Conservation (phyloP, 2,888 invertebrate species). For the Siphonodentalium dalli region DNA sequence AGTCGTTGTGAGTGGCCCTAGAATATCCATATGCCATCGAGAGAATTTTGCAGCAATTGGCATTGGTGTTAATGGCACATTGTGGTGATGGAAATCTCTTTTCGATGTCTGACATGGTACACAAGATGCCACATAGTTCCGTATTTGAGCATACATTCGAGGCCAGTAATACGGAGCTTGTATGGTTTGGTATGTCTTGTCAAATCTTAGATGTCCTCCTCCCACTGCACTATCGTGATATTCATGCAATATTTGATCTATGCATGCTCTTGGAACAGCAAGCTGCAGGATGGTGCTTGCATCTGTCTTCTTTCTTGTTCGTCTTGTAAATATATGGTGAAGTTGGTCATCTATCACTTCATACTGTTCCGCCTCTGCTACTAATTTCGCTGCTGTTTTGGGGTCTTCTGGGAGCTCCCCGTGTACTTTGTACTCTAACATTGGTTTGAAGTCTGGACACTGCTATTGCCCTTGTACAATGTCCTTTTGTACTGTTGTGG, state of each 20-base stretch:
- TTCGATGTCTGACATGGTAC: constrained; percentile 2
- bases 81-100: background rate
- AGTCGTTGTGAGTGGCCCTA: background rate
- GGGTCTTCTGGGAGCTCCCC: background rate
- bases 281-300: background rate
- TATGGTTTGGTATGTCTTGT: constrained; percentile 1
- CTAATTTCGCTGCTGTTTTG: background rate
- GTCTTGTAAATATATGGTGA: background rate
- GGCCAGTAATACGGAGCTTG: constrained; percentile 8
- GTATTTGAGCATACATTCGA: background rate
- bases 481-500: too few species aligned
- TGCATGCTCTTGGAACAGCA: too few species aligned
- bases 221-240: background rate
- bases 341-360: constrained; percentile 1
- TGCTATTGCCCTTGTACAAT: background rate
- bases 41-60: background rate
- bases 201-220: constrained; percentile 8
- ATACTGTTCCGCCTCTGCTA: background rate
- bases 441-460: background rate
- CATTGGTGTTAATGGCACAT: constrained; percentile 1
- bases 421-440: too few species aligned
- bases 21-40: constrained; percentile 1
- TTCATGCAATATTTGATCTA: background rate
- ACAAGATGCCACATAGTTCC: constrained; percentile 1
- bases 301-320: background rate